A percentile compares a stretch with the other conserved stretches of the same genome.
phyloP scores from a whole-genome alignment of 2,113 vertebrate genomes.

The Pseudorasbora parva region DNA sequence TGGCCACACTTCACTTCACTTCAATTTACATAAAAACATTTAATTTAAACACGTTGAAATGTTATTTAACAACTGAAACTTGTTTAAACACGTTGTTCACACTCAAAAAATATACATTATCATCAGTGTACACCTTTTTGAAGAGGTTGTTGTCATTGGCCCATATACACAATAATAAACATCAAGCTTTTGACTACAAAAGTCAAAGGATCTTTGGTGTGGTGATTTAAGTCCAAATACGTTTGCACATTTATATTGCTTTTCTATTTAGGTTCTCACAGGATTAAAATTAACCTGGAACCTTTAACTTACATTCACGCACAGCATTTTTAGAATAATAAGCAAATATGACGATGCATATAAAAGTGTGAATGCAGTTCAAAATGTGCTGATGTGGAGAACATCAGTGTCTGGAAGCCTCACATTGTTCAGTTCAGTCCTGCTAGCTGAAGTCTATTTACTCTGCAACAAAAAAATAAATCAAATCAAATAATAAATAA shows the following conservation, averaged over 20 bases:
- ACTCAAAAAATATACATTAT: too few species aligned
- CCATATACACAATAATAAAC: background rate
- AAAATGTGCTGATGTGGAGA: slow-evolving; percentile 11
- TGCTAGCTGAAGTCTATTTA: slow-evolving; percentile 8
- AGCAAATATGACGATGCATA: background rate
- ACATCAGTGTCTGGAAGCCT: background rate
- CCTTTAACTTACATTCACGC: background rate
- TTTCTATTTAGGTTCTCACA: background rate
- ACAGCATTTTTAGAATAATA: background rate
- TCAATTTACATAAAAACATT: too few species aligned
- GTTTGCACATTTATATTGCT: background rate
- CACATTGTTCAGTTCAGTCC: background rate
- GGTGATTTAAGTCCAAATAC: background rate
- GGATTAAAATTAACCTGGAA: background rate
- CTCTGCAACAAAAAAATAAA: background rate
- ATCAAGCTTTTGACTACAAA: background rate
- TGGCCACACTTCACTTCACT: too few species aligned
- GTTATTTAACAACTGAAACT: too few species aligned
- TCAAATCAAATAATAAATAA: background rate
- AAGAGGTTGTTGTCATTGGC: too few species aligned
- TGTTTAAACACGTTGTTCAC: too few species aligned
- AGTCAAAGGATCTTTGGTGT: background rate
- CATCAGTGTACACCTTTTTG: too few species aligned
- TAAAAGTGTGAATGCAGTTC: background rate
- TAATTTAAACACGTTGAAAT: too few species aligned